phyloP scores from a whole-genome alignment of 2,888 invertebrate genomes.

The Liopterus haemorrhoidalis region DNA sequence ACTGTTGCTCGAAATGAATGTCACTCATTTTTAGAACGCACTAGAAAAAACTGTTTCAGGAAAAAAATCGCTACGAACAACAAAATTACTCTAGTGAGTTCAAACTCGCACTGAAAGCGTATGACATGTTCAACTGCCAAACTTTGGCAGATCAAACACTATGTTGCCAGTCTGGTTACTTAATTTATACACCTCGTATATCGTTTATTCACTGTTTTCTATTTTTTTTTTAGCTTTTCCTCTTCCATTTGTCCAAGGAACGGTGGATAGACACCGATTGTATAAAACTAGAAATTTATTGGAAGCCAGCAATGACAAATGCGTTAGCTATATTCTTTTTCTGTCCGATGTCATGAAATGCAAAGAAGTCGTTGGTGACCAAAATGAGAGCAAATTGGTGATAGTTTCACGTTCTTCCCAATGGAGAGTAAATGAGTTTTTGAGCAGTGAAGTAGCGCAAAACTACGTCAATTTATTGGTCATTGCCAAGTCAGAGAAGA shows the following conservation, averaged over 20 bases:
- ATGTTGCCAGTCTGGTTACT: too few species aligned
- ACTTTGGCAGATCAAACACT: too few species aligned
- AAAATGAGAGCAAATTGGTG: conserved; percentile 58
- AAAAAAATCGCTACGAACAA: too few species aligned
- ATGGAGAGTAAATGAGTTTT: conserved; percentile 68
- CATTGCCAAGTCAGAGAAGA: conserved; percentile 62
- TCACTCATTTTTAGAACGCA: too few species aligned
- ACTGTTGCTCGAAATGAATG: too few species aligned
- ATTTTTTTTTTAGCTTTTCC: conserved; percentile 52
- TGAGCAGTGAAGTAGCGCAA: conserved; percentile 56
- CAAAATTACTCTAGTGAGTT: too few species aligned
- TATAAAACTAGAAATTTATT: conserved; percentile 48
- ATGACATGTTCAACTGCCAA: too few species aligned
- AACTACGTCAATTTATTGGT: conserved; percentile 65
- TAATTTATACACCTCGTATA: too few species aligned
- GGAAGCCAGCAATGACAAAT: conserved; percentile 45
- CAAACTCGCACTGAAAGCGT: too few species aligned
- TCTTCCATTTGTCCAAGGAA: conserved; percentile 56
- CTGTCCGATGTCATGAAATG: conserved; percentile 58
- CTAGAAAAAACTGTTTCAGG: too few species aligned
- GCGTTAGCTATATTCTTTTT: conserved; percentile 62
- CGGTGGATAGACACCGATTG: conserved; percentile 49
- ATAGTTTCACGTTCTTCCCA: conserved; percentile 65
- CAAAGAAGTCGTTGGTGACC: conserved; percentile 55
- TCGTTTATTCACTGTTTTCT: too few species aligned